These are phyloP conservation scores for Drosophila melanocephala DNA, from an alignment of 2,888 invertebrate genomes.

Conservation along the genomic window DNA sequence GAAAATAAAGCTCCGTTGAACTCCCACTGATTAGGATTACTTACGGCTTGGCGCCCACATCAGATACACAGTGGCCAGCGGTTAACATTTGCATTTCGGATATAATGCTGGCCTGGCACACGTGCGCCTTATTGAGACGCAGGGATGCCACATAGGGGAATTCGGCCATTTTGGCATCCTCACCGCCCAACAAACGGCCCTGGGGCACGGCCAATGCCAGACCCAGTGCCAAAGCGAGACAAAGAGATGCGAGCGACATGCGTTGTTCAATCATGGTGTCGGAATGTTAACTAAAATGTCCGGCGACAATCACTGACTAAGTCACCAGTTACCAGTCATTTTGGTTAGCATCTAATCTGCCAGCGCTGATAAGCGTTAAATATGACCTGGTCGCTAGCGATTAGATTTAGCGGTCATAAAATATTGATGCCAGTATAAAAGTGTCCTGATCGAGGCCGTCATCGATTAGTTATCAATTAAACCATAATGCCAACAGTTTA, in stretches of 20 bases:
- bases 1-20: background rate
- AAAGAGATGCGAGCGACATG: constrained; percentile 44
- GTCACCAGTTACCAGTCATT: constrained; percentile 16
- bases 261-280: constrained; percentile 61
- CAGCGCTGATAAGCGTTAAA: constrained; percentile 29
- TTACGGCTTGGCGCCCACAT: constrained; percentile 67
- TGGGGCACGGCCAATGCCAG: constrained; percentile 46
- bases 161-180: constrained; percentile 75
- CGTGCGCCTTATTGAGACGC: constrained; percentile 69
- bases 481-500: constrained; percentile 25
- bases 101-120: constrained; percentile 76
- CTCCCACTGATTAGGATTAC: constrained; percentile 28
- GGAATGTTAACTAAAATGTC: constrained; percentile 44
- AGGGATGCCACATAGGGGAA: constrained; percentile 84
- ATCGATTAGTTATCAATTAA: constrained; percentile 32
- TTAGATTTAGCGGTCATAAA: constrained; percentile 63
- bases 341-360: constrained; percentile 40
- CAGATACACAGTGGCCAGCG: constrained; percentile 78
- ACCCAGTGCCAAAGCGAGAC: constrained; percentile 25
- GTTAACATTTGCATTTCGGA: constrained; percentile 63
- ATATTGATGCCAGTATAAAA: constrained; percentile 55
- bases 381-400: constrained; percentile 37
- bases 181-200: constrained; percentile 78
- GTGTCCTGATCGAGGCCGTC: background rate
- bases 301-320: constrained; percentile 15